Conservation (phyloP, 2,888 invertebrate genomes). For the Chrysotoxum bicinctum region DNA sequence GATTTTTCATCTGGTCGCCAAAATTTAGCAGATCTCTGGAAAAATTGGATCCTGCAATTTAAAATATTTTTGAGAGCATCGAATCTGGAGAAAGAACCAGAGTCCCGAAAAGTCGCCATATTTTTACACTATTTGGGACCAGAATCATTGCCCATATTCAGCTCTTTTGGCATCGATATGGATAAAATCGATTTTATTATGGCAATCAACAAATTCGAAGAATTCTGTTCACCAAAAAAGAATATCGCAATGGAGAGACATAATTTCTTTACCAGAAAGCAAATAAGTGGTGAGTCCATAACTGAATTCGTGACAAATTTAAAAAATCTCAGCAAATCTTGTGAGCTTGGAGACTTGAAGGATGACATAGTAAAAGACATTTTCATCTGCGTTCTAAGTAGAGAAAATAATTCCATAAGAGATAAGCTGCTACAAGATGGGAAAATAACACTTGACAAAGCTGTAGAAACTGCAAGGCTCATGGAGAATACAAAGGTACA, state of each 20-base stretch:
- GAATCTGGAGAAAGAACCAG: neutral
- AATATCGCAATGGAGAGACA: constrained; percentile 47
- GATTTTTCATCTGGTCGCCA: neutral
- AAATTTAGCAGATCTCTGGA: constrained; percentile 7
- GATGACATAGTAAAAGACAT: constrained; percentile 5
- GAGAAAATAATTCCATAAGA: neutral
- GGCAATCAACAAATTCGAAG: constrained; percentile 5
- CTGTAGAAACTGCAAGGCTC: neutral
- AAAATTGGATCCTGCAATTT: constrained; percentile 3
- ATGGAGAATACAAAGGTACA: constrained; percentile 7
- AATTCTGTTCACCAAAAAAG: constrained; percentile 30
- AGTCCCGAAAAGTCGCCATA: constrained; percentile 19
- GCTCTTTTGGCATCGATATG: neutral
- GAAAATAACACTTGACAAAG: neutral
- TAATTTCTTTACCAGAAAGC: constrained; percentile 31
- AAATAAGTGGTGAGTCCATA: constrained; percentile 32
- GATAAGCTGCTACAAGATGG: constrained; percentile 11
- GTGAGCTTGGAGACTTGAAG: constrained; percentile 21
- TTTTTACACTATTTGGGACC: constrained; percentile 24
- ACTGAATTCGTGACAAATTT: constrained; percentile 40
- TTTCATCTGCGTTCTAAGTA: neutral
- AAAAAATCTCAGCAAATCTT: constrained; percentile 44
- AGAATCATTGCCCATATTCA: constrained; percentile 23
- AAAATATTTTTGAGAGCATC: constrained; percentile 17
- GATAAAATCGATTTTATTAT: neutral